Evolutionary conservation across 2,113 vertebrate genomes (phyloP), one percentile per base, ranked within the genome.

Genomic region (Lycaon pictus): DNA sequence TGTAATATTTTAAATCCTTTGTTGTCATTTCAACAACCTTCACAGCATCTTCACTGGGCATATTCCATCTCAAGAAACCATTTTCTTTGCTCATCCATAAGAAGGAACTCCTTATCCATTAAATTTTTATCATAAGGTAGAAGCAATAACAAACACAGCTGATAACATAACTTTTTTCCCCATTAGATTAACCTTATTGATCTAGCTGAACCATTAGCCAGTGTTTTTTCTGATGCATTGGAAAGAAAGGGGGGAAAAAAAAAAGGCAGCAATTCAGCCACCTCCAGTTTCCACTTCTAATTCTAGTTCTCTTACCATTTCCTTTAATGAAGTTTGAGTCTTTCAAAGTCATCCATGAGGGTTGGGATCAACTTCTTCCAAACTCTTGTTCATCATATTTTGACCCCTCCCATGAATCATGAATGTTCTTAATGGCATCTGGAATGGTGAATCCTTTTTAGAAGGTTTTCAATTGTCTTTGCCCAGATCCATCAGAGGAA

Each of bases 101-200:
- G 72, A 76, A 76, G 37, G 22, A 76, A 76, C 37, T 27, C 29
- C 32, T 67, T 23, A 76, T 48, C 37, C 37, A 76, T 76, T 48
- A 76, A 23, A 27, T 76, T 76, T 27, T 15, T 27, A 27, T 76
- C 37, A 15, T 48, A 74, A 43, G 12, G 12, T 76, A 48, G 72
- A 27, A 76, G 72, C 72, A 48, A 76, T 74, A 20, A 2, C 97
- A 95, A 20, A 2, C 97, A 95, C 92, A 97, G 5, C 43, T 98
- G 98, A 98, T 99, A 98, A 99, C 94, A 3, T 7, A 77, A 5
- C 97, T 98, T 98, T 98, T 98, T 98, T 98, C 98, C 98, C 97
- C 98, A 77, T 98, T 98, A 98, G 98, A 99, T 97, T 98, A 98
- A 98, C 95, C 96, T 60, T 99, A 98, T 97, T 99, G 98, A 99